phyloP scores from a whole-genome alignment of 37 sponge, comb jelly and placozoan genomes.

The Hexactinellida sp. region DNA sequence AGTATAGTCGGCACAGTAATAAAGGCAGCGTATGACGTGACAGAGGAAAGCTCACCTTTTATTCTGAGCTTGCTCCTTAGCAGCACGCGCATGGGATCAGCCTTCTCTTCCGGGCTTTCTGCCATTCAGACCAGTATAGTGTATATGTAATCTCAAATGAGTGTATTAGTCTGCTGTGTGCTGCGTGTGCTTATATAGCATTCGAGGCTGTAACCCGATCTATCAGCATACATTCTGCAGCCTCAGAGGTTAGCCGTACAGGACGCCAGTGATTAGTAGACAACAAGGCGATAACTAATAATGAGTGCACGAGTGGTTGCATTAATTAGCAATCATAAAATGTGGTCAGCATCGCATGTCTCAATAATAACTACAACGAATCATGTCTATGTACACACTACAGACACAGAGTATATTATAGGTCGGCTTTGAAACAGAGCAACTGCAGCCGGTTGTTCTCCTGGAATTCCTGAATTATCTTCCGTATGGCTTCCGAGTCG shows the following conservation, averaged over 20 bases:
- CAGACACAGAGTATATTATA: not conserved
- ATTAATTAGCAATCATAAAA: too few species aligned
- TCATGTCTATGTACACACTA: not conserved
- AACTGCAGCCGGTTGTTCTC: not conserved
- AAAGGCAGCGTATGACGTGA: not conserved
- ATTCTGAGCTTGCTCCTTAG: not conserved
- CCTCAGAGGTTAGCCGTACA: too few species aligned
- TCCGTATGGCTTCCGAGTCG: not conserved
- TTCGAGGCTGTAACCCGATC: conserved; percentile 5
- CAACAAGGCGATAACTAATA: too few species aligned
- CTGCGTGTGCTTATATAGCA: not conserved
- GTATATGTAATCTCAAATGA: not conserved
- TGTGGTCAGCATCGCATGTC: too few species aligned
- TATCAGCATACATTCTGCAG: too few species aligned
- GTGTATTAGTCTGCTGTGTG: not conserved
- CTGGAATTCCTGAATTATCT: not conserved
- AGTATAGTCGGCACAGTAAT: too few species aligned
- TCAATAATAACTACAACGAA: too few species aligned
- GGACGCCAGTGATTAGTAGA: too few species aligned
- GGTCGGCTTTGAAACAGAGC: conserved; percentile 1
- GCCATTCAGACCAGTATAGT: not conserved
- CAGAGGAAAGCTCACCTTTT: too few species aligned
- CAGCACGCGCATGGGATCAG: not conserved
- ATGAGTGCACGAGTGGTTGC: too few species aligned
- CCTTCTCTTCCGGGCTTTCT: not conserved